Conservation (phyloP, 2,113 vertebrate species). For the Sinocyclocheilus grahami region DNA sequence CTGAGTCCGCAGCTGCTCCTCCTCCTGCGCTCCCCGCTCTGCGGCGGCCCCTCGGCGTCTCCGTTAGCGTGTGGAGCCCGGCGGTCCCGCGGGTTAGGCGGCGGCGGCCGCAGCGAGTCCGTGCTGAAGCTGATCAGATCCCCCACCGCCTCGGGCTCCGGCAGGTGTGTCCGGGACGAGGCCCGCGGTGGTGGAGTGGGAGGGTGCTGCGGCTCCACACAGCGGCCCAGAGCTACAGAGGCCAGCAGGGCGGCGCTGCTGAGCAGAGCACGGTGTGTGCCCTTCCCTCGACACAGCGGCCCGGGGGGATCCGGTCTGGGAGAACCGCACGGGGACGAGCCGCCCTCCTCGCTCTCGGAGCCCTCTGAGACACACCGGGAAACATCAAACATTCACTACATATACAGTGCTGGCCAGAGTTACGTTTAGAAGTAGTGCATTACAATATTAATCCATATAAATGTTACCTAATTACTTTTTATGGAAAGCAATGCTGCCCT, state of each 20-base stretch:
- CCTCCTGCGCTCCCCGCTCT: constrained; percentile 66
- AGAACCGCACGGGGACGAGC: constrained; percentile 62
- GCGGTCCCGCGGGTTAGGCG: constrained; percentile 68
- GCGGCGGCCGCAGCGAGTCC: constrained; percentile 61
- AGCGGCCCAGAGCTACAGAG: constrained; percentile 80
- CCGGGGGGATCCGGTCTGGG: constrained; percentile 61
- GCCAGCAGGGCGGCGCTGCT: constrained; percentile 79
- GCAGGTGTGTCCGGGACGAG: constrained; percentile 68
- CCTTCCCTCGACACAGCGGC: constrained; percentile 65
- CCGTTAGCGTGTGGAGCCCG: constrained; percentile 61
- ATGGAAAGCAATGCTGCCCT: too few species aligned
- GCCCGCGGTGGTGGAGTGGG: constrained; percentile 63
- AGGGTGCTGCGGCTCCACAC: constrained; percentile 58
- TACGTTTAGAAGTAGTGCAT: too few species aligned
- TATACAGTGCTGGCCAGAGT: too few species aligned
- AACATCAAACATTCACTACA: neutral
- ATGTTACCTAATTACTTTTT: too few species aligned
- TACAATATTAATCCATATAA: too few species aligned
- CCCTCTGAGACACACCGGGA: constrained; percentile 56
- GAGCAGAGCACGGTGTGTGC: constrained; percentile 79
- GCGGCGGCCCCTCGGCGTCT: constrained; percentile 59
- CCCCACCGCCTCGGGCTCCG: constrained; percentile 64
- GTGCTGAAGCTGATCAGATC: constrained; percentile 72
- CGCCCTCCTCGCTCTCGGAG: constrained; percentile 63
- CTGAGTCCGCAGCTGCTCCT: constrained; percentile 69